phyloP scores from a whole-genome alignment of 2,888 invertebrate species.

The Drosophila quinaria region DNA sequence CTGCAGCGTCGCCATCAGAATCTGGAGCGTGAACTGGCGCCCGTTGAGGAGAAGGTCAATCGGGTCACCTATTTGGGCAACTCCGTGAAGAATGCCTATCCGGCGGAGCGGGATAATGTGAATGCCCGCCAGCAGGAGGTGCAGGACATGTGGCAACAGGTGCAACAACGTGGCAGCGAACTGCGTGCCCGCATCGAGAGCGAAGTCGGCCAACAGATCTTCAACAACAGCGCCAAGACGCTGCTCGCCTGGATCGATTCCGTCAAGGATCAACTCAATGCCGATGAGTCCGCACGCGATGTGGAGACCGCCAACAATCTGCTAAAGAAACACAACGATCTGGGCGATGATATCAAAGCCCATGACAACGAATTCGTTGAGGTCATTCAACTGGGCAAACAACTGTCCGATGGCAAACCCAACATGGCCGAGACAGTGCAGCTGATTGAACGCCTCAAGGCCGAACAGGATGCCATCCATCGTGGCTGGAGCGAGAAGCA shows the following conservation, averaged over 20 bases:
- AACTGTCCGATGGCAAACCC: constrained; percentile 91
- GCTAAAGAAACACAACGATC: constrained; percentile 95
- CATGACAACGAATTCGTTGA: constrained; percentile 95
- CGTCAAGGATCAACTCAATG: constrained; percentile 92
- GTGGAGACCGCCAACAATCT: constrained; percentile 96
- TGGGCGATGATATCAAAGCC: constrained; percentile 95
- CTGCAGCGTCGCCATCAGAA: constrained; percentile 96
- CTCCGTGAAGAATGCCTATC: constrained; percentile 96
- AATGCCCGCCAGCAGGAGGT: constrained; percentile 94
- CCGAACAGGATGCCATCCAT: constrained; percentile 91
- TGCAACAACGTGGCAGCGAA: constrained; percentile 94
- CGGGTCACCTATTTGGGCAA: constrained; percentile 95
- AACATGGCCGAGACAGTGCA: constrained; percentile 91
- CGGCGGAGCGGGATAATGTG: constrained; percentile 94
- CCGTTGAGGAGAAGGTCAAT: constrained; percentile 96
- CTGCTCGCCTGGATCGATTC: constrained; percentile 93
- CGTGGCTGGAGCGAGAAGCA: constrained; percentile 95
- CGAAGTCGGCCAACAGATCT: constrained; percentile 97
- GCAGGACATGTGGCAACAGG: constrained; percentile 94
- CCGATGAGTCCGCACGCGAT: constrained; percentile 93
- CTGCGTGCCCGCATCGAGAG: constrained; percentile 94
- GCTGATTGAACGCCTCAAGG: constrained; percentile 90
- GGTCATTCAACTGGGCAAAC: constrained; percentile 92
- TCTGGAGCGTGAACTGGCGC: constrained; percentile 96
- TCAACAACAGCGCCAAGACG: constrained; percentile 90